Percentiles rank a stretch among this genome's conserved stretches.
Evolutionary conservation across 2,113 vertebrate species (phyloP).

Genomic region (Nanorana parkeri): DNA sequence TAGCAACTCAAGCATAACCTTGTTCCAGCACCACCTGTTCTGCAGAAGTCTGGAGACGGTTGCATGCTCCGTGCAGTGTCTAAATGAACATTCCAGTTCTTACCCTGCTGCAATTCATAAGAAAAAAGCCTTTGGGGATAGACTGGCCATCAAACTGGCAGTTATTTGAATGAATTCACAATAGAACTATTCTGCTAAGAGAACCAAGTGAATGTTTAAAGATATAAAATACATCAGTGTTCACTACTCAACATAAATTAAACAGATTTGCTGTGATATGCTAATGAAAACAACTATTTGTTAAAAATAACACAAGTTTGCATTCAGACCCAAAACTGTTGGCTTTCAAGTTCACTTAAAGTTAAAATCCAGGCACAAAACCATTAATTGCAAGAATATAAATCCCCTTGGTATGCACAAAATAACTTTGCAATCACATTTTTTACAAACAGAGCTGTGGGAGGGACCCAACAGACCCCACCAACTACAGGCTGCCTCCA

Average conservation of each 20-base stretch:
- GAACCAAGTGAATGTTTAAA: not conserved
- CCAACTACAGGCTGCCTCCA: too few relatives aligned
- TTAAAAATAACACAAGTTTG: not conserved
- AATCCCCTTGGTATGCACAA: too few relatives aligned
- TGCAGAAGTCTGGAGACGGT: slow-evolving; percentile 44
- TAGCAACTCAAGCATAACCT: slow-evolving; percentile 48
- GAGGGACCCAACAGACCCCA: too few relatives aligned
- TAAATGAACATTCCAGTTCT: slow-evolving; percentile 26
- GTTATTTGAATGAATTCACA: not conserved
- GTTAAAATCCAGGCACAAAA: too few relatives aligned
- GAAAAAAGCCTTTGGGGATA: not conserved
- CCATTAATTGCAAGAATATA: too few relatives aligned
- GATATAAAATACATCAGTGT: not conserved
- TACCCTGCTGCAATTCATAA: slow-evolving; percentile 9
- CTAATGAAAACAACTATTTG: not conserved
- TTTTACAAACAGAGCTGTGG: too few relatives aligned
- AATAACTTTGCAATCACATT: too few relatives aligned
- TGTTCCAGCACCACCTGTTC: slow-evolving; percentile 51
- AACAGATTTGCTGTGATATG: not conserved
- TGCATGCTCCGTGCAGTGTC: slow-evolving; percentile 38
- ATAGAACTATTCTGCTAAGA: not conserved
- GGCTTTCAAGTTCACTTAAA: too few relatives aligned
- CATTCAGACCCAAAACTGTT: too few relatives aligned
- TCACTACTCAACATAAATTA: not conserved
- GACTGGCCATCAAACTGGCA: slow-evolving; percentile 3